These are phyloP conservation scores for Melanotaenia parkinsoni DNA, from an alignment of 2,797 vertebrate genomes.

Conservation along the genomic window DNA sequence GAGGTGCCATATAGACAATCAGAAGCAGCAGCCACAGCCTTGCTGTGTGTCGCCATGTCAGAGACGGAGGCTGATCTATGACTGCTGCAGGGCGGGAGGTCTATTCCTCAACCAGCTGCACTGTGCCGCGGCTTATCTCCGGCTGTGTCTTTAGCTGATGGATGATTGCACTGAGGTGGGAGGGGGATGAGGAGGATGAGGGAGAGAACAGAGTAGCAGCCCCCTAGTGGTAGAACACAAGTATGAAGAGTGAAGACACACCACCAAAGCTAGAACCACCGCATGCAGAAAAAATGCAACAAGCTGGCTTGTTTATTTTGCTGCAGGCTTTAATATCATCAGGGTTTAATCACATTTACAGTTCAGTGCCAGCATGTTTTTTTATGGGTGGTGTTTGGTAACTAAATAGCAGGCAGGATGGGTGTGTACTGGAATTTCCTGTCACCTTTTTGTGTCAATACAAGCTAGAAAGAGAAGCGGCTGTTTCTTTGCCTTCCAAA, in stretches of 20 bases:
- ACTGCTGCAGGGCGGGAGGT: constrained; percentile 67
- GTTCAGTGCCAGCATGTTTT: constrained; percentile 55
- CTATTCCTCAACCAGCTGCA: constrained; percentile 73
- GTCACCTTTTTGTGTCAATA: constrained; percentile 75
- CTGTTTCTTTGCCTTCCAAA: constrained; percentile 42
- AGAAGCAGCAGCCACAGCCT: constrained; percentile 35
- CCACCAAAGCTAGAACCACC: constrained; percentile 20
- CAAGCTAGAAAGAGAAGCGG: constrained; percentile 58
- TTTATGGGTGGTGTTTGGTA: constrained; percentile 53
- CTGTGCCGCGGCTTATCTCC: constrained; percentile 77
- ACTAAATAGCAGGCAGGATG: constrained; percentile 75
- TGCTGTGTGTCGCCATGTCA: constrained; percentile 55
- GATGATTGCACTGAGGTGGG: constrained; percentile 63
- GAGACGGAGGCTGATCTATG: constrained; percentile 72
- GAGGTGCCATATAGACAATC: constrained; percentile 75
- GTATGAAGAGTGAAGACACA: constrained; percentile 47
- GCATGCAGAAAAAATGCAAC: background rate
- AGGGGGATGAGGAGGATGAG: constrained; percentile 13
- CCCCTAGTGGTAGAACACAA: constrained; percentile 73
- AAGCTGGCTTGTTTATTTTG: constrained; percentile 17
- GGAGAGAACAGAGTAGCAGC: constrained; percentile 38
- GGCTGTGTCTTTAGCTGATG: constrained; percentile 76
- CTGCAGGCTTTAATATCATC: constrained; percentile 39
- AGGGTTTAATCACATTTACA: constrained; percentile 42
- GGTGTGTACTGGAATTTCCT: constrained; percentile 81